phyloP scores from a whole-genome alignment of 2,797 vertebrate genomes.

The Sebastes trivittatus region DNA sequence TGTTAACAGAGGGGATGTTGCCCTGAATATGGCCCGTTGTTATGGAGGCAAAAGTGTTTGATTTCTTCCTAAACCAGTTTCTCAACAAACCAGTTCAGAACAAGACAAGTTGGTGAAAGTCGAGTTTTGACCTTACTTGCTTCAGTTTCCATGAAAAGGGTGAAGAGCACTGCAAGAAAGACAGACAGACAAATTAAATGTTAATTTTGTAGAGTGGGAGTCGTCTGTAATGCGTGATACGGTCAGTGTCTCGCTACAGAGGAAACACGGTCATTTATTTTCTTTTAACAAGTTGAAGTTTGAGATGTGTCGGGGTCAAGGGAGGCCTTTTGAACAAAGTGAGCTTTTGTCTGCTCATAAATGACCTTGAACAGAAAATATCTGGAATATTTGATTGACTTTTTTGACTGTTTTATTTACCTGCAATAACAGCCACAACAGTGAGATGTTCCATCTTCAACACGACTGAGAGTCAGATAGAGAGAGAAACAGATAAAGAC shows the following conservation, averaged over 20 bases:
- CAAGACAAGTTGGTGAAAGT: not conserved
- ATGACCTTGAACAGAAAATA: not conserved
- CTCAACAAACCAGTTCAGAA: slow-evolving; percentile 9
- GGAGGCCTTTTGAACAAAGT: not conserved
- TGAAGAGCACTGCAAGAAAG: slow-evolving; percentile 65
- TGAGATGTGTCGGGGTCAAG: not conserved
- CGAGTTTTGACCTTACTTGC: slow-evolving; percentile 70
- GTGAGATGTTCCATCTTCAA: slow-evolving; percentile 69
- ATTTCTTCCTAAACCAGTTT: slow-evolving; percentile 22
- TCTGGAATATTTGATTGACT: not conserved
- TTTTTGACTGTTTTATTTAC: slow-evolving; percentile 42
- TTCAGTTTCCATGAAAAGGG: slow-evolving; percentile 73
- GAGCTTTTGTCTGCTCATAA: not conserved
- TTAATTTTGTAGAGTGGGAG: not conserved
- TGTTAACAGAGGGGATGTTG: not conserved
- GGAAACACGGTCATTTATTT: not conserved
- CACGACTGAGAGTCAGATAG: slow-evolving; percentile 35
- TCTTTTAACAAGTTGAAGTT: not conserved
- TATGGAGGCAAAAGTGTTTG: not conserved
- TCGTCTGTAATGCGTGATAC: not conserved
- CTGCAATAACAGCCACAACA: slow-evolving; percentile 63
- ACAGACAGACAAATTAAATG: slow-evolving; percentile 5
- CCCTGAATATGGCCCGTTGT: not conserved
- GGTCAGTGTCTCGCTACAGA: not conserved
- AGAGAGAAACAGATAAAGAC: not conserved